Conservation (phyloP, 2,888 invertebrate species). For the Creontiades dilutus region DNA sequence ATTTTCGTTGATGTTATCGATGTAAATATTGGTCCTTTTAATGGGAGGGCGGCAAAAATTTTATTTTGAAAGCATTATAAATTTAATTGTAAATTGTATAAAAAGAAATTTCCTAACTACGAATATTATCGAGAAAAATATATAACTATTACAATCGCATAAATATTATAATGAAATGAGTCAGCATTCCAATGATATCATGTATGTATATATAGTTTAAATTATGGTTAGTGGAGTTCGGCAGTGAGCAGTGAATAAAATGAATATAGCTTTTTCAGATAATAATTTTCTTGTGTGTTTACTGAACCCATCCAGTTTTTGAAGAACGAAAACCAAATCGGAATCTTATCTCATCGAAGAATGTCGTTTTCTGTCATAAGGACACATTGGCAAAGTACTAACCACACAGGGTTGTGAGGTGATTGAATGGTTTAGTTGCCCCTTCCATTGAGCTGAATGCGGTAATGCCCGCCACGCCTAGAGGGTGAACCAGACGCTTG, state of each 20-base stretch:
- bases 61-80: neutral
- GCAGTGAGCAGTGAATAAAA: neutral
- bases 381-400: too few relatives aligned
- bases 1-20: neutral
- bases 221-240: neutral
- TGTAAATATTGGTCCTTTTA: neutral
- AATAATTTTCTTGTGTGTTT: neutral
- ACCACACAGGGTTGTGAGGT: too few relatives aligned
- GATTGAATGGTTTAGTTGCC: too few relatives aligned
- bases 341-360: too few relatives aligned
- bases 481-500: too few relatives aligned
- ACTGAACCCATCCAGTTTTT: neutral
- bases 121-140: neutral
- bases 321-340: too few relatives aligned
- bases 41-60: neutral
- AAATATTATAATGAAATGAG: neutral
- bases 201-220: conserved; percentile 18
- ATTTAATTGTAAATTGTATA: neutral
- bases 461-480: too few relatives aligned
- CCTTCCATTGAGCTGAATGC: too few relatives aligned
- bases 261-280: conserved; percentile 16
- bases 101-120: neutral
- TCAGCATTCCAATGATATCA: neutral
- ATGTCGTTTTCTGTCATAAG: too few relatives aligned
- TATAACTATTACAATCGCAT: neutral